These are phyloP conservation scores for Coracias cyanogaster DNA, from an alignment of 2,797 vertebrate species.

Conservation along the genomic window DNA sequence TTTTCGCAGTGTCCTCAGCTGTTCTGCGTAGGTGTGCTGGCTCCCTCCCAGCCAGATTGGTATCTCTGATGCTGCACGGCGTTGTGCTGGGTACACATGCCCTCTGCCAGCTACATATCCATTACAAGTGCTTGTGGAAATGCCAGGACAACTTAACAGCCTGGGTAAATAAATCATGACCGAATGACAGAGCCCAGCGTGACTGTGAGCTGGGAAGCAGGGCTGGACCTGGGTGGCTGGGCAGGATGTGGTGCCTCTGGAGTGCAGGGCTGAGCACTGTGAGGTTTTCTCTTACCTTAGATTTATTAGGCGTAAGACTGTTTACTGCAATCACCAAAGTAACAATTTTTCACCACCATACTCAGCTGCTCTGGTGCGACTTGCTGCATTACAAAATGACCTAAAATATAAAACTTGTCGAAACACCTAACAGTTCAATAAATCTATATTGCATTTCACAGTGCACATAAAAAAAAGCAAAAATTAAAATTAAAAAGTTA, in stretches of 20 bases:
- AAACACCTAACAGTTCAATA: neutral
- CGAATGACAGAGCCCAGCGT: neutral
- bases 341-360: neutral
- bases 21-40: neutral
- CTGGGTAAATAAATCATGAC: slow-evolving; percentile 57
- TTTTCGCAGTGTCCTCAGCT: neutral
- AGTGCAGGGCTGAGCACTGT: neutral
- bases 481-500: neutral
- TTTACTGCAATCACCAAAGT: neutral
- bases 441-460: neutral
- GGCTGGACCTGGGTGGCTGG: neutral
- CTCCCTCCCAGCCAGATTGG: slow-evolving; percentile 18
- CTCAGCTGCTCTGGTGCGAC: neutral
- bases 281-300: neutral
- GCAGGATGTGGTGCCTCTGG: neutral
- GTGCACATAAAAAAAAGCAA: neutral
- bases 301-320: neutral
- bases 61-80: neutral
- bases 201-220: neutral
- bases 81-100: neutral
- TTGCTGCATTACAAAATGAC: neutral
- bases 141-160: neutral
- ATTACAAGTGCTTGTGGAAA: slow-evolving; percentile 32
- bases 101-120: slow-evolving; percentile 56
- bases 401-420: neutral